phyloP scores from a whole-genome alignment of 2,113 vertebrate species.

The Oceanites oceanicus region DNA sequence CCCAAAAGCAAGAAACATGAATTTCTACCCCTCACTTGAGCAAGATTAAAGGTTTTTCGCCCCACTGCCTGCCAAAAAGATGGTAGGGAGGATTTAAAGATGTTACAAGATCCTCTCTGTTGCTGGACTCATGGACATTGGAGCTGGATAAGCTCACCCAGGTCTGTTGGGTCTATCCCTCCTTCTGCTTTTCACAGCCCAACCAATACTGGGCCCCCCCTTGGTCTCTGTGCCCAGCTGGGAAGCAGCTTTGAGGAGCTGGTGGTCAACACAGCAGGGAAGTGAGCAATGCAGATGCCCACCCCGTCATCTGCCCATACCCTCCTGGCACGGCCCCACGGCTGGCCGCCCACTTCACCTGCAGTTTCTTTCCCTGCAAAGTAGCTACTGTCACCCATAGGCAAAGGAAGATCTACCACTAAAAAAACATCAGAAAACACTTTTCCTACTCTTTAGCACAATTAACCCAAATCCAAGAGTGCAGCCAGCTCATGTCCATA shows the following conservation, averaged over 20 bases:
- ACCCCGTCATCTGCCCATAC: no score
- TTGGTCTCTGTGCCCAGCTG: not conserved
- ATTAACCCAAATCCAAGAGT: not conserved
- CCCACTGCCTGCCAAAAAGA: fast-evolving
- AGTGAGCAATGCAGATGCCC: fast-evolving
- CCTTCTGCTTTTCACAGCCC: not conserved
- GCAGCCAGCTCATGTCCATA: not conserved
- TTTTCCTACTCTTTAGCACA: not conserved
- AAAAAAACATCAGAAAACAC: not conserved
- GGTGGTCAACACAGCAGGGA: not conserved
- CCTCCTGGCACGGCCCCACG: fast-evolving
- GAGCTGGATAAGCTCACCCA: not conserved
- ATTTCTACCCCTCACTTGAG: not conserved
- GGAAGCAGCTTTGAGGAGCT: not conserved
- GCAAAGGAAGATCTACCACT: not conserved
- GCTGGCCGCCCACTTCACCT: no score
- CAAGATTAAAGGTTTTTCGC: not conserved
- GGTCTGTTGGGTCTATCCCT: not conserved
- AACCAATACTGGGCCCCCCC: not conserved
- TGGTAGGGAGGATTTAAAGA: no score
- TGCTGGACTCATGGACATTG: fast-evolving
- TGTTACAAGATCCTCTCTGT: not conserved
- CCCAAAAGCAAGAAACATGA: not conserved
- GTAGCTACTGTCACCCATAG: not conserved
- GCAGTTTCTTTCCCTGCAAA: not conserved